These are phyloP conservation scores for Phylloscopus trochiloides DNA, from an alignment of 2,113 vertebrate species.

Conservation along the genomic window DNA sequence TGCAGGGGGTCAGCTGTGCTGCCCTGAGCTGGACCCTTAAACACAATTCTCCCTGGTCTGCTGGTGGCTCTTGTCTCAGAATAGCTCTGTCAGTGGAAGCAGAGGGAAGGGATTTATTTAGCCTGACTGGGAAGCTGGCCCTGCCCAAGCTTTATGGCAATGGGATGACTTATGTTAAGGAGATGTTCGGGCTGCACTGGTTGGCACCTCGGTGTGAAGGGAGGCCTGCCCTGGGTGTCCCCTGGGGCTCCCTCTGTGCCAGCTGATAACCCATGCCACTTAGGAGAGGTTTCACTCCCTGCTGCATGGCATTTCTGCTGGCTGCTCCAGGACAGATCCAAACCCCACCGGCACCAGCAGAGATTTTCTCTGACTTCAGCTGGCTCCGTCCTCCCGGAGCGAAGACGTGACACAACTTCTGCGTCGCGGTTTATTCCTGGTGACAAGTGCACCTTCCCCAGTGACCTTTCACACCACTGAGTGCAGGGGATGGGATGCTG, in stretches of 20 bases:
- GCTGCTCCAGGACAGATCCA: neutral
- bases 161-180: neutral
- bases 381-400: neutral
- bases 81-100: neutral
- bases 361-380: neutral
- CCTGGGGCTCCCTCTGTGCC: neutral
- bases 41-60: neutral
- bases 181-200: neutral
- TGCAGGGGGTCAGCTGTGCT: neutral
- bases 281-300: neutral
- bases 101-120: neutral
- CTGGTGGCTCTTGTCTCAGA: neutral
- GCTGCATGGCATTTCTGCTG: neutral
- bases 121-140: neutral
- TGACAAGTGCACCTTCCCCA: conserved; percentile 15
- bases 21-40: neutral
- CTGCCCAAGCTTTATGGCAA: neutral
- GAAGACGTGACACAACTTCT: neutral
- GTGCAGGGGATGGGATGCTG: neutral
- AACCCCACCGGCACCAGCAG: neutral
- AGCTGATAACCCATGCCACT: neutral
- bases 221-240: neutral
- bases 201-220: neutral
- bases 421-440: neutral
- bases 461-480: neutral